Conservation (phyloP, 2,888 invertebrate species). For the Sceliomorpha sp. region DNA sequence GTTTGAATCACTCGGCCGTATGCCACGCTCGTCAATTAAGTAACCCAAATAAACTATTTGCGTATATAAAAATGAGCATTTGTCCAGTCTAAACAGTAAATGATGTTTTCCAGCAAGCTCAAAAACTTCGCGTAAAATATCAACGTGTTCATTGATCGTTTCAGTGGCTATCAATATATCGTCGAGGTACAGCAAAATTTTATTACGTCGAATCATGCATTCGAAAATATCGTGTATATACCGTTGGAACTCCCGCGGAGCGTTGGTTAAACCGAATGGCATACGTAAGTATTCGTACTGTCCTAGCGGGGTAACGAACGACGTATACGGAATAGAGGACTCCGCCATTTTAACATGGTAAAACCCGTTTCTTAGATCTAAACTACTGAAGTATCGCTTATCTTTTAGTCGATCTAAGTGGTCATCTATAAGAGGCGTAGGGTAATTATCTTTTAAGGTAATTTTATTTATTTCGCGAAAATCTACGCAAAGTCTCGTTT, state of each 20-base stretch:
- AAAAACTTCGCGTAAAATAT: constrained; percentile 25
- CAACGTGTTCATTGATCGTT: neutral
- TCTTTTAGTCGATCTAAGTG: constrained; percentile 9
- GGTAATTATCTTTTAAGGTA: constrained; percentile 17
- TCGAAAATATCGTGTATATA: constrained; percentile 1
- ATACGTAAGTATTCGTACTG: constrained; percentile 8
- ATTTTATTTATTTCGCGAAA: constrained; percentile 20
- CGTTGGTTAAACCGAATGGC: constrained; percentile 20
- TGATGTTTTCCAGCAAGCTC: constrained; percentile 6
- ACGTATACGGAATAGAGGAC: neutral
- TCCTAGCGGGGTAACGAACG: constrained; percentile 11
- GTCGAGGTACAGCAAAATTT: constrained; percentile 6
- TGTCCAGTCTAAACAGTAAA: neutral
- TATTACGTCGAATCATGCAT: neutral
- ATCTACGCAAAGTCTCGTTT: constrained; percentile 12
- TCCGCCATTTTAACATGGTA: constrained; percentile 19
- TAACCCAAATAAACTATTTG: constrained; percentile 15
- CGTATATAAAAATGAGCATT: constrained; percentile 5
- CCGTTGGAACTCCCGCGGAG: constrained; percentile 6
- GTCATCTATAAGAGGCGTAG: constrained; percentile 17
- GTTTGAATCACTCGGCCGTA: constrained; percentile 10
- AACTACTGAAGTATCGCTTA: constrained; percentile 7
- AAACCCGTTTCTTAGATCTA: constrained; percentile 20
- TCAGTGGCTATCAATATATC: constrained; percentile 12
- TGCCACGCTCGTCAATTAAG: neutral